Percentiles rank a stretch among this genome's conserved stretches.
phyloP scores from a whole-genome alignment of 2,113 vertebrate genomes.

The Rhagologus leucostigma region DNA sequence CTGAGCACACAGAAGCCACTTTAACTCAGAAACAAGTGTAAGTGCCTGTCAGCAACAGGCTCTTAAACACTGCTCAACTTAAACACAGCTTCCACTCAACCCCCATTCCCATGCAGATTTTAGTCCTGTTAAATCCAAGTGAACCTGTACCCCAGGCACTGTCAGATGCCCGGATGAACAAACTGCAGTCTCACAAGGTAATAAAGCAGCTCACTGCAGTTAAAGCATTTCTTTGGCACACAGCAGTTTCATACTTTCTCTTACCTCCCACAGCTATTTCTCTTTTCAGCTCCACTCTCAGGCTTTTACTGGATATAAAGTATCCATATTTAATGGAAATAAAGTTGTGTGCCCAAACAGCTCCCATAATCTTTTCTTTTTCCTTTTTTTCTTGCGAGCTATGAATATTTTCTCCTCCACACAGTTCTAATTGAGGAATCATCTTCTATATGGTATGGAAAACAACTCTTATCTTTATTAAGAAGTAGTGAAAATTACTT shows the following conservation, averaged over 20 bases:
- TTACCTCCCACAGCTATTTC: not conserved
- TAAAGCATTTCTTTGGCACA: not conserved
- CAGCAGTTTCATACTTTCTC: not conserved
- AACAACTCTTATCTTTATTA: not conserved
- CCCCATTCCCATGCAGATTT: not conserved
- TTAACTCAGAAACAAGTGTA: not conserved
- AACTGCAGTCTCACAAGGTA: not conserved
- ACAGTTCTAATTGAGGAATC: not conserved
- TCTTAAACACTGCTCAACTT: not conserved
- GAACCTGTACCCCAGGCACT: not conserved
- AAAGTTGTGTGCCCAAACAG: not conserved
- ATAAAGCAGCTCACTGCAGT: not conserved
- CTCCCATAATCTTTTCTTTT: not conserved
- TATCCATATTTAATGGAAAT: not conserved
- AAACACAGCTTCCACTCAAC: too few species aligned
- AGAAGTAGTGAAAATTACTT: not conserved
- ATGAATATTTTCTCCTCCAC: not conserved
- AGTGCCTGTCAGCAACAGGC: not conserved
- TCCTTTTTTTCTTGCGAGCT: not conserved
- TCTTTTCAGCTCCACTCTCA: not conserved
- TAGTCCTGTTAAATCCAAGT: not conserved
- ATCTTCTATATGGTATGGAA: not conserved
- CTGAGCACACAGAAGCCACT: not conserved
- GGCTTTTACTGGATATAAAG: not conserved
- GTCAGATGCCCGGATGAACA: fast-evolving